A percentile compares a stretch with the other conserved stretches of the same genome.
Conservation (phyloP, 2,113 vertebrate species). For the Morphnarchus princeps region DNA sequence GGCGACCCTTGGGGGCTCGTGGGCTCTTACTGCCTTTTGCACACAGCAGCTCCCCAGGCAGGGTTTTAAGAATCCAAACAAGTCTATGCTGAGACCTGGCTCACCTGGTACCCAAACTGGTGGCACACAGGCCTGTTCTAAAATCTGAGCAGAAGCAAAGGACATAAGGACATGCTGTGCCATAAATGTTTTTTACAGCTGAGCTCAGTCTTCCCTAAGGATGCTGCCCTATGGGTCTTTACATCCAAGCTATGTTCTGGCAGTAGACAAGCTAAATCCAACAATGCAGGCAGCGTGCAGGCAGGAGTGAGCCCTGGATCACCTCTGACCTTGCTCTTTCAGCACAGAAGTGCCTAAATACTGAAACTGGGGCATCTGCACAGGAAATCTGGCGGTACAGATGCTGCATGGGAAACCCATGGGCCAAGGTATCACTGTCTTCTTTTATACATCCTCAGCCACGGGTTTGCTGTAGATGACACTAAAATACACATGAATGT, state of each 20-base stretch:
- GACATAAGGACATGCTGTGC: neutral
- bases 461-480: neutral
- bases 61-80: neutral
- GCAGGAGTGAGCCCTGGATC: neutral
- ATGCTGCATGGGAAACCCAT: neutral
- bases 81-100: neutral
- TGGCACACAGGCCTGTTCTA: neutral
- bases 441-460: neutral
- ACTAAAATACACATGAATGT: neutral
- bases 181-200: neutral
- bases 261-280: neutral
- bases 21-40: neutral
- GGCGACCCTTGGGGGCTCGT: neutral
- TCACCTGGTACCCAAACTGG: neutral
- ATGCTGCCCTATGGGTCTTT: neutral
- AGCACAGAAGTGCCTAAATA: neutral
- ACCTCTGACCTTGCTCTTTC: neutral
- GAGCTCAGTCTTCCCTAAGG: neutral
- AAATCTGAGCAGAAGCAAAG: neutral
- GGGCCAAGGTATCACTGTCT: neutral
- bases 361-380: neutral
- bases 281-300: neutral
- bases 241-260: neutral
- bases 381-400: neutral
- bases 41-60: neutral